phyloP scores from a whole-genome alignment of 2,113 vertebrate genomes.

The Channa argus region DNA sequence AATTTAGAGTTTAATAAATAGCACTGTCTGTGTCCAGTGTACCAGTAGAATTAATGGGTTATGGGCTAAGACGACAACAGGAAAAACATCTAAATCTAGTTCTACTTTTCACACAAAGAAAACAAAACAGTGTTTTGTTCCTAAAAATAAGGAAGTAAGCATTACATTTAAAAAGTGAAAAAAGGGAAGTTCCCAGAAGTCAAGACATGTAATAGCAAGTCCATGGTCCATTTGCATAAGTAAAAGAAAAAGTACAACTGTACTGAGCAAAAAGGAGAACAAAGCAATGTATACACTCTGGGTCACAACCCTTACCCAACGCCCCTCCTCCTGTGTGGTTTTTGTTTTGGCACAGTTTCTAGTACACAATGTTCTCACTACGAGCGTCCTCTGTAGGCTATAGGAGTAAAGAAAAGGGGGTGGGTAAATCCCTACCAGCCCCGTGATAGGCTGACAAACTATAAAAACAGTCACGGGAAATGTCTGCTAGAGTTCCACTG shows the following conservation, averaged over 20 bases:
- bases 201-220: constrained; percentile 39
- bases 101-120: constrained; percentile 8
- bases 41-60: not conserved
- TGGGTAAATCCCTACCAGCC: constrained; percentile 40
- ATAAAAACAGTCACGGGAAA: constrained; percentile 71
- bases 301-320: constrained; percentile 68
- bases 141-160: constrained; percentile 30
- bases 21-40: not conserved
- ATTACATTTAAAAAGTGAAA: not conserved
- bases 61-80: not conserved
- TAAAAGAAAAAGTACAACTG: constrained; percentile 32
- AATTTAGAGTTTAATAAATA: not conserved
- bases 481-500: constrained; percentile 31
- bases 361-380: constrained; percentile 82
- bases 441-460: constrained; percentile 71
- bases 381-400: constrained; percentile 66
- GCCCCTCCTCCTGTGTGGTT: constrained; percentile 58
- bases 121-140: constrained; percentile 34
- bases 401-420: constrained; percentile 61
- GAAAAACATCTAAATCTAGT: not conserved
- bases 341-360: constrained; percentile 78
- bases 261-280: constrained; percentile 44
- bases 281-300: constrained; percentile 74
- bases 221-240: constrained; percentile 30
- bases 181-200: constrained; percentile 34